Evolutionary conservation across 1,140 invertebrate genomes (phyloP).

Genomic region (Schlechtendalia chinensis): DNA sequence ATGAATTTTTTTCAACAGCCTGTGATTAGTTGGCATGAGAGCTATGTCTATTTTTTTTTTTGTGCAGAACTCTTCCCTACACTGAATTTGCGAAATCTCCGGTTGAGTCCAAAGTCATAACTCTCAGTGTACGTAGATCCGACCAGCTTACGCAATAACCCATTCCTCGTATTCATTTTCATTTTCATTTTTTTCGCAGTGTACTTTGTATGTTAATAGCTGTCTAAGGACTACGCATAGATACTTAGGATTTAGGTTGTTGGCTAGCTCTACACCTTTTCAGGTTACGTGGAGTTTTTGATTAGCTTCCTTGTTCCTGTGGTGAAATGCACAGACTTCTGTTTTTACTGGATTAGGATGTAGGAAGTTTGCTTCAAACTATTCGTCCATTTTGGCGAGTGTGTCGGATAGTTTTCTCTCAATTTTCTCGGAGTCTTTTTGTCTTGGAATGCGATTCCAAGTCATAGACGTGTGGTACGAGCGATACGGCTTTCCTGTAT

Average conservation of each 20-base stretch:
- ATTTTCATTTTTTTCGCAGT: conserved; percentile 28
- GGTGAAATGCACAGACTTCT: neutral
- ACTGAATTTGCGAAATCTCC: conserved; percentile 22
- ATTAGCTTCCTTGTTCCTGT: conserved; percentile 57
- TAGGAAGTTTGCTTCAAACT: neutral
- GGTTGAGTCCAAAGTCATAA: neutral
- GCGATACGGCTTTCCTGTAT: too few relatives aligned
- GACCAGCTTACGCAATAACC: neutral
- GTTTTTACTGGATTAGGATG: conserved; percentile 12
- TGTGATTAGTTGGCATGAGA: neutral
- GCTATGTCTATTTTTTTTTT: conserved; percentile 43
- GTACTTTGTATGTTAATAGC: conserved; percentile 22
- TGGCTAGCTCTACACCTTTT: neutral
- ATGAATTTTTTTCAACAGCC: conserved; percentile 26
- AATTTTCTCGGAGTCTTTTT: neutral
- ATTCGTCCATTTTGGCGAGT: neutral
- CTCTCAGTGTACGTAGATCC: conserved; percentile 4
- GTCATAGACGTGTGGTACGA: too few relatives aligned
- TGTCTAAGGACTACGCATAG: neutral
- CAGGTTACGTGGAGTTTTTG: conserved; percentile 56
- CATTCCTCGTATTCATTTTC: neutral
- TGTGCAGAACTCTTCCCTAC: conserved; percentile 5
- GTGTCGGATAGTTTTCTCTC: neutral
- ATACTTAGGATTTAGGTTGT: conserved; percentile 32
- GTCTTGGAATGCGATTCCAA: too few relatives aligned